Percentiles rank a stretch among this genome's conserved stretches.
These are phyloP conservation scores for Lepidurus apus DNA, from an alignment of 1,140 invertebrate species.

Conservation along the genomic window DNA sequence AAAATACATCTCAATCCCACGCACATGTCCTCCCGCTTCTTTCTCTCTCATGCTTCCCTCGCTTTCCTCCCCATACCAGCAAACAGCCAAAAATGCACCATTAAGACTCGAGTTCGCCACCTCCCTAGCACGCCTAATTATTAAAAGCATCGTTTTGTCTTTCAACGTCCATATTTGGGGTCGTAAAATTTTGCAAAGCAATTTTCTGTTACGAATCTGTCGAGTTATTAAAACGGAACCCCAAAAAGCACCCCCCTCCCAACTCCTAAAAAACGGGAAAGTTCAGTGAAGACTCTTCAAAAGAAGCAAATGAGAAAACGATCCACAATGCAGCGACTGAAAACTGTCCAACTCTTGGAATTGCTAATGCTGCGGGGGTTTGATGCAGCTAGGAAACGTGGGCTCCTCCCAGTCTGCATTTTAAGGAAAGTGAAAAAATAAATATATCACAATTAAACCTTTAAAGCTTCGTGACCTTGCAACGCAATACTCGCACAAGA, in stretches of 20 bases:
- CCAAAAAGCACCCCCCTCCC: too few relatives aligned
- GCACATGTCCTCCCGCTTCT: not conserved
- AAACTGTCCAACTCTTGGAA: not conserved
- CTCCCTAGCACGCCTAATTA: not conserved
- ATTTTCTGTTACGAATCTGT: not conserved
- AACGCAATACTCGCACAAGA: too few relatives aligned
- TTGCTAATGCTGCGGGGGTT: conserved; percentile 8
- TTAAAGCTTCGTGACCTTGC: too few relatives aligned
- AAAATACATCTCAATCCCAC: conserved; percentile 18
- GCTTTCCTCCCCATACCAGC: not conserved
- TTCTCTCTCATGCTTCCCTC: not conserved
- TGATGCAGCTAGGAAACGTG: not conserved
- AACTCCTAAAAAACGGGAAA: too few relatives aligned
- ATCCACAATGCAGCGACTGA: not conserved
- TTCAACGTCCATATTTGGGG: not conserved
- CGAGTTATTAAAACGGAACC: not conserved
- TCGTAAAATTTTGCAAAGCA: not conserved
- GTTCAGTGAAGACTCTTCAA: not conserved
- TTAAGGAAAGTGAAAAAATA: not conserved
- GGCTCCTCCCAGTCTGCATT: not conserved
- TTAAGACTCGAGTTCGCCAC: not conserved
- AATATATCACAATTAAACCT: not conserved
- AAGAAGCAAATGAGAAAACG: not conserved
- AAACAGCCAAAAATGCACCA: not conserved
- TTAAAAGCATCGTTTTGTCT: not conserved